phyloP scores from a whole-genome alignment of 2,888 invertebrate genomes.

The Trilocha varians region DNA sequence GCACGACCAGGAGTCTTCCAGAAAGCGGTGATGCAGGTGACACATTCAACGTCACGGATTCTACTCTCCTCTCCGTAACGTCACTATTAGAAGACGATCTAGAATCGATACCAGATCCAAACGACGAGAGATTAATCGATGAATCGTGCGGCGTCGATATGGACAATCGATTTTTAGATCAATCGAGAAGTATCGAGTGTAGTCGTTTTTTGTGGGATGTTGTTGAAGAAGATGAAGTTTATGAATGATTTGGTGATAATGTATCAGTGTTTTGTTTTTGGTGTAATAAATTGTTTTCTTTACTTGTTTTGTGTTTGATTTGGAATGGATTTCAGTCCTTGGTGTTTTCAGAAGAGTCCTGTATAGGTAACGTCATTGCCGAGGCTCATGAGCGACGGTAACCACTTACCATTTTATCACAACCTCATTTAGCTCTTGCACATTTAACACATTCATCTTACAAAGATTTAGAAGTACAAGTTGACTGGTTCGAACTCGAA shows the following conservation, averaged over 20 bases:
- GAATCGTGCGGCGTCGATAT: not conserved
- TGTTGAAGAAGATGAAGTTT: slow-evolving; percentile 36
- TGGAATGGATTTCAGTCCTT: too few relatives aligned
- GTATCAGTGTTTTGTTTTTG: not conserved
- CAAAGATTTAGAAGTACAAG: too few relatives aligned
- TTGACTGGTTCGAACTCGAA: too few relatives aligned
- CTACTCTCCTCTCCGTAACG: slow-evolving; percentile 48
- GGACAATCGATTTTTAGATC: slow-evolving; percentile 21
- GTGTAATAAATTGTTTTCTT: not conserved
- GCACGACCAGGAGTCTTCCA: slow-evolving; percentile 34
- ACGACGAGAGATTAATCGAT: not conserved
- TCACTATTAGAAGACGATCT: slow-evolving; percentile 47
- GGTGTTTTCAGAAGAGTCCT: too few relatives aligned
- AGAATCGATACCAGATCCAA: slow-evolving; percentile 23
- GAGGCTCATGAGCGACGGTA: too few relatives aligned
- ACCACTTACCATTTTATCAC: too few relatives aligned
- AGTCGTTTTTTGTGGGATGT: slow-evolving; percentile 46
- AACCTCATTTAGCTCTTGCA: too few relatives aligned
- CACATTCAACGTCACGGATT: slow-evolving; percentile 37
- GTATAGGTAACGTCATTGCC: too few relatives aligned
- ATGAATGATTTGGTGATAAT: slow-evolving; percentile 1
- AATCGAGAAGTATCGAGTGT: slow-evolving; percentile 20
- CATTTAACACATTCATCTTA: too few relatives aligned
- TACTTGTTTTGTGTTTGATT: not conserved
- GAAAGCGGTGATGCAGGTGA: slow-evolving; percentile 57